Evolutionary conservation across 2,113 vertebrate species (phyloP).

Genomic region (Malurus melanocephalus): DNA sequence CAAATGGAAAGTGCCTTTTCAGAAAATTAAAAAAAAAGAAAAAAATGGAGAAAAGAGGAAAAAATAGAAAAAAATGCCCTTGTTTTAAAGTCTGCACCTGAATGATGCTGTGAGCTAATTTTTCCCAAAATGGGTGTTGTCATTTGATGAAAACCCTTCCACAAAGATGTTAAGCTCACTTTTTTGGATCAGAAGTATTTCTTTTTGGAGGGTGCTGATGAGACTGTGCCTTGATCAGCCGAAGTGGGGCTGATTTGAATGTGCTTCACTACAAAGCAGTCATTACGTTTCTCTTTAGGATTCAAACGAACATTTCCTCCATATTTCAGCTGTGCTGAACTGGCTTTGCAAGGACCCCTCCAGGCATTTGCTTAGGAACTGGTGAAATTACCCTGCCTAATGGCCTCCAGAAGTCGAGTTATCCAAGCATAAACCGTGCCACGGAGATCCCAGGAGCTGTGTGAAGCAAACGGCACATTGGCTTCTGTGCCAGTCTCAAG

Average conservation of each 20-base stretch:
- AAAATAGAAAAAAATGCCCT: not conserved
- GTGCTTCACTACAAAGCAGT: conserved; percentile 31
- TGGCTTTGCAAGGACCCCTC: conserved; percentile 43
- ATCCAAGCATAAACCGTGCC: conserved; percentile 31
- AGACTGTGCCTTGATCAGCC: conserved; percentile 19
- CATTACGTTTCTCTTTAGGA: conserved; percentile 46
- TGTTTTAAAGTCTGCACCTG: not conserved
- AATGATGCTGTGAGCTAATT: not conserved
- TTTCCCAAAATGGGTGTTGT: conserved; percentile 32
- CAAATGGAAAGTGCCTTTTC: not conserved
- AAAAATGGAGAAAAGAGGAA: rapidly evolving
- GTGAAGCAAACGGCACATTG: not conserved
- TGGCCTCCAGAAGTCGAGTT: conserved; percentile 43
- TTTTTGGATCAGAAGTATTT: conserved; percentile 7
- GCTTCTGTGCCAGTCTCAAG: conserved; percentile 33
- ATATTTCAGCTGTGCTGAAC: conserved; percentile 35
- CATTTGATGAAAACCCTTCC: conserved; percentile 25
- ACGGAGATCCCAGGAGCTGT: conserved; percentile 12
- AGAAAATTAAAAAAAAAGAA: not conserved
- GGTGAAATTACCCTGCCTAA: conserved; percentile 61
- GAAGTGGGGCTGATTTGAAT: conserved; percentile 19
- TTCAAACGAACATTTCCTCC: not conserved
- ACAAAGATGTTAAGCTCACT: conserved; percentile 25
- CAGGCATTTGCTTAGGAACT: conserved; percentile 53
- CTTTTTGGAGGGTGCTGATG: not conserved